Evolutionary conservation across 2,113 vertebrate genomes (phyloP).

Genomic region (Ictidomys tridecemlineatus): DNA sequence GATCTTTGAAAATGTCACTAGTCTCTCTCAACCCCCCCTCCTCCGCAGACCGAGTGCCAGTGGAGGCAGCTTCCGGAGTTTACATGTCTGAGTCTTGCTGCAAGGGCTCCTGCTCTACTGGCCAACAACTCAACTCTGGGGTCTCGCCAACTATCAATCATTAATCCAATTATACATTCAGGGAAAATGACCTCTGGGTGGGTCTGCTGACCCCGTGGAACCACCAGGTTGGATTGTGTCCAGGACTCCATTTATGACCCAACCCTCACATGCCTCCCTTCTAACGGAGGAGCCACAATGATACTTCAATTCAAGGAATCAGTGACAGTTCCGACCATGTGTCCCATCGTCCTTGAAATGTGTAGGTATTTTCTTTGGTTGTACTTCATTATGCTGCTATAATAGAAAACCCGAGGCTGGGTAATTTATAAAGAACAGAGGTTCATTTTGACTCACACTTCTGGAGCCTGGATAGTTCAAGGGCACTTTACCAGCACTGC

Average conservation of each 20-base stretch:
- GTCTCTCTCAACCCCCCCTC: neutral
- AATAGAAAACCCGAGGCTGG: neutral
- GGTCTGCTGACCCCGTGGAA: neutral
- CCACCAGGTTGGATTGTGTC: neutral
- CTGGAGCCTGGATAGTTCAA: neutral
- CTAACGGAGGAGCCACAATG: neutral
- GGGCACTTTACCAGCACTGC: fast-evolving
- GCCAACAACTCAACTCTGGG: neutral
- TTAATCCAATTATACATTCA: neutral
- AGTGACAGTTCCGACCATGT: fast-evolving
- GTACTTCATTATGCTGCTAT: neutral
- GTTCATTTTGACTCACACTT: neutral
- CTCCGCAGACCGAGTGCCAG: neutral
- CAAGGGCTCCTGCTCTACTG: neutral
- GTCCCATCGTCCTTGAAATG: neutral
- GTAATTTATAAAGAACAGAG: neutral
- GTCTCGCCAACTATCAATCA: neutral
- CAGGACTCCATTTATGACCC: neutral
- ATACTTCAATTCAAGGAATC: neutral
- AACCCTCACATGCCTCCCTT: neutral
- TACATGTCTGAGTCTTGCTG: neutral
- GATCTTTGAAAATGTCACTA: neutral
- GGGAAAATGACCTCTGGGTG: neutral
- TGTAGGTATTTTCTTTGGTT: neutral
- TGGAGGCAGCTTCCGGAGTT: neutral